Evolutionary conservation across 2,797 vertebrate species (phyloP), one percentile per base, ranked within the genome.

Genomic region (Chaetodon trifasciatus): DNA sequence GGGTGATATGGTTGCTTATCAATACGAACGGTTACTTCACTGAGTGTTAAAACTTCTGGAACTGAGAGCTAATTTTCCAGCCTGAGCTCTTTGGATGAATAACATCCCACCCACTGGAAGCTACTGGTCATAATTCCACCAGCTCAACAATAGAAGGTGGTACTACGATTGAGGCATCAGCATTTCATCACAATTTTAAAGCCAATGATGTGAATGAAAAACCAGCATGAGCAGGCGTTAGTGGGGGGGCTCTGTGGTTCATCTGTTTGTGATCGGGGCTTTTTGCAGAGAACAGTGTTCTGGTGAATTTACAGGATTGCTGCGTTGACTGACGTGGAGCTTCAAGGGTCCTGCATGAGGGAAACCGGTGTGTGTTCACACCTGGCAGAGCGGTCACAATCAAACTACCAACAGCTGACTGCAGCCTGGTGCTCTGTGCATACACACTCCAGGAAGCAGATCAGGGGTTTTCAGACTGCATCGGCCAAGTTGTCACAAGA

Each of bases 301-400:
- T 32, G 62, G 52, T 19, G 19, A n/a, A 49, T 47, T 55, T 44
- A 57, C 49, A 35, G 49, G 19, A 7, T 35, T 35, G 23, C 17
- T 64, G 71, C 60, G 46, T 55, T 64, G 44, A 44, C 19, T 64
- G 71, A 63, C 17, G 7, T 2, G 53, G 53, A 57, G 55, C 32
- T 12, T 46, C 19, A 35, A 11, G 60, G 42, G 17, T 74, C 47
- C 49, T 69, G 49, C 66, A 70, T 62, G 64, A 61, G 56, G 65
- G 65, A 44, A 52, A 44, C 19, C 16, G 11, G 65, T 44, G 49
- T 23, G 75, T 17, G 21, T n/a, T 63, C 67, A 70, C 66, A 76
- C 67, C 49, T 63, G 60, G 28, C 49, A 63, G 75, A 39, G 28
- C 40, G 50, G 52, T 74, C 61, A 65, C 42, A 66, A 52, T 67